Evolutionary conservation across 1,140 invertebrate species (phyloP).

Genomic region (Patella vulgata): DNA sequence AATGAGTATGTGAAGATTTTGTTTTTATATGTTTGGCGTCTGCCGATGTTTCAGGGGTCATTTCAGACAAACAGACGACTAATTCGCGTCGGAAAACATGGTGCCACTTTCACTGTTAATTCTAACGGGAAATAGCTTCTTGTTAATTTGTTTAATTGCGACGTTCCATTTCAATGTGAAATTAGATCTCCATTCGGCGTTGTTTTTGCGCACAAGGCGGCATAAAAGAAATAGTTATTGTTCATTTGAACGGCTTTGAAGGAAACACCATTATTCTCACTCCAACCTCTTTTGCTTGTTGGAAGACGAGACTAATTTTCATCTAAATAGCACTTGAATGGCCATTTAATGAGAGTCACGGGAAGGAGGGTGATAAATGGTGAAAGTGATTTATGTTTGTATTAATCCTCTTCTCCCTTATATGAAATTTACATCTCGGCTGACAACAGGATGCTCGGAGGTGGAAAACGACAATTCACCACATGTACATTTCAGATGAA

Average conservation of each 20-base stretch:
- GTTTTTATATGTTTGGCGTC: conserved; percentile 10
- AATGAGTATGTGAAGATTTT: conserved; percentile 13
- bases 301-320: conserved; percentile 25
- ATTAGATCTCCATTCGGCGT: background rate
- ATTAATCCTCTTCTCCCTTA: conserved; percentile 21
- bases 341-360: conserved; percentile 30
- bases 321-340: conserved; percentile 33
- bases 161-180: conserved; percentile 1
- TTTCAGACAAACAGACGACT: background rate
- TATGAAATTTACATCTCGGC: conserved; percentile 31
- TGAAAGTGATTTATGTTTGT: conserved; percentile 27
- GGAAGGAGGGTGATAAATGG: conserved; percentile 24
- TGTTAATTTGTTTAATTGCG: background rate
- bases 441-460: background rate
- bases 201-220: background rate
- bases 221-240: background rate
- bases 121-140: background rate
- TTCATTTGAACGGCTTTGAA: background rate
- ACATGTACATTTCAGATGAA: conserved; percentile 18
- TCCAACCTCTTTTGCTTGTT: background rate
- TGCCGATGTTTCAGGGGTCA: background rate
- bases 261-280: background rate
- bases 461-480: background rate
- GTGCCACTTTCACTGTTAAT: background rate
- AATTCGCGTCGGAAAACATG: conserved; percentile 1